Evolutionary conservation across 2,797 vertebrate species (phyloP).

Genomic region (Bothrops alternatus): DNA sequence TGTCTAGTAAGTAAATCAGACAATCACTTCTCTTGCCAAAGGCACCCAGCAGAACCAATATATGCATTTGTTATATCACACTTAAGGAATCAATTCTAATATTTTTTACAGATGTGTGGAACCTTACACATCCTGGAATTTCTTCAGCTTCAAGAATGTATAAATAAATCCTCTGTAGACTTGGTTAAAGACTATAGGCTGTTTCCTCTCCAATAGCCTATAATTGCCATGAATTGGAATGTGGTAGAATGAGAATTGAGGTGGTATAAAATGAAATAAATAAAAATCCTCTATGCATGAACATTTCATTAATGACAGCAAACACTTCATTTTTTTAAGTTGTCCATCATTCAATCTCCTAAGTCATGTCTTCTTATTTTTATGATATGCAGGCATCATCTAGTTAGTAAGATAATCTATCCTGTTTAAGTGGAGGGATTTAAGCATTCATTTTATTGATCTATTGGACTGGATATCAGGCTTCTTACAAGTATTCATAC

Average conservation of each 20-base stretch:
- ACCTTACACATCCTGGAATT: not conserved
- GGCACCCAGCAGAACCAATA: not conserved
- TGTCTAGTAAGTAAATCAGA: not conserved
- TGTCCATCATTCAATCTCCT: slow-evolving; percentile 16
- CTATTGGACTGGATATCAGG: slow-evolving; percentile 56
- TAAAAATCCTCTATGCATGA: not conserved
- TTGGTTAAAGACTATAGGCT: slow-evolving; percentile 22
- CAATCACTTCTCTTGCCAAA: not conserved
- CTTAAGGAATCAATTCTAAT: not conserved
- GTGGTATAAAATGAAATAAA: not conserved
- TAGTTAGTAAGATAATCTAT: slow-evolving; percentile 28
- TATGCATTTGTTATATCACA: not conserved
- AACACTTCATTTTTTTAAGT: slow-evolving; percentile 14
- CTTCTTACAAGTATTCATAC: slow-evolving; percentile 43
- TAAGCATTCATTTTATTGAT: slow-evolving; percentile 60
- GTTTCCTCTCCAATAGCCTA: not conserved
- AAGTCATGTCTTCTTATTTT: slow-evolving; percentile 38
- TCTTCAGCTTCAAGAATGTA: not conserved
- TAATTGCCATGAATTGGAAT: not conserved
- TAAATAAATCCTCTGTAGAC: not conserved
- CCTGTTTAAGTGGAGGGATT: slow-evolving; percentile 54
- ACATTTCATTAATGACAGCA: not conserved
- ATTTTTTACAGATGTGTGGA: not conserved
- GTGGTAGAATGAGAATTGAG: not conserved
- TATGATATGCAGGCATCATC: slow-evolving; percentile 36